These are phyloP conservation scores for Acleris holmiana DNA, from an alignment of 2,888 invertebrate species.

Conservation along the genomic window DNA sequence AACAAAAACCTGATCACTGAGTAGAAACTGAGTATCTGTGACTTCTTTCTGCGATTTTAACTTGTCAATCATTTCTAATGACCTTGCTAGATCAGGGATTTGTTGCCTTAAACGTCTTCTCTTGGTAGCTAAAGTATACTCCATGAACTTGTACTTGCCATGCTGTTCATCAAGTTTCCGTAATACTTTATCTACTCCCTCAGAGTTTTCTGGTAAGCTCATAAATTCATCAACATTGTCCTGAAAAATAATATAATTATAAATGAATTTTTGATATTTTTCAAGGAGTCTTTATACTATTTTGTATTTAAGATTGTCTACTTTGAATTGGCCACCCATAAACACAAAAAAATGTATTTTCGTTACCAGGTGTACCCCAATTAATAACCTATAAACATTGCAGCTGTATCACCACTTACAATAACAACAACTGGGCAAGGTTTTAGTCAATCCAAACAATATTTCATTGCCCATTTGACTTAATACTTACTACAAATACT, in stretches of 20 bases:
- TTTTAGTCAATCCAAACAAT: neutral
- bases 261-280: neutral
- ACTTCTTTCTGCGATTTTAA: slow-evolving; percentile 92
- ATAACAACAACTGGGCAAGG: too few species aligned
- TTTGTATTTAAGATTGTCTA: neutral
- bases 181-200: slow-evolving; percentile 93
- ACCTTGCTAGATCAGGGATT: slow-evolving; percentile 96
- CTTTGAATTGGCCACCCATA: neutral
- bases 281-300: too few species aligned
- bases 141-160: slow-evolving; percentile 99
- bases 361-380: slow-evolving; percentile 18
- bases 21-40: slow-evolving; percentile 94
- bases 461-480: neutral
- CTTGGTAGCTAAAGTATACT: slow-evolving; percentile 94
- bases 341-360: slow-evolving; percentile 4
- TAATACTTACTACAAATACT: slow-evolving; percentile 90
- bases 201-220: slow-evolving; percentile 91
- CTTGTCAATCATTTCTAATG: slow-evolving; percentile 95
- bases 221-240: slow-evolving; percentile 98
- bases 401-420: neutral
- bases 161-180: slow-evolving; percentile 95
- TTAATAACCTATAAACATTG: slow-evolving; percentile 23
- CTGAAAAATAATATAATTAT: slow-evolving; percentile 76
- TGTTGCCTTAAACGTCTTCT: slow-evolving; percentile 94
- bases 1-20: slow-evolving; percentile 96